Evolutionary conservation across 2,888 invertebrate genomes (phyloP).

Genomic region (Fissipunctia ypsillon): DNA sequence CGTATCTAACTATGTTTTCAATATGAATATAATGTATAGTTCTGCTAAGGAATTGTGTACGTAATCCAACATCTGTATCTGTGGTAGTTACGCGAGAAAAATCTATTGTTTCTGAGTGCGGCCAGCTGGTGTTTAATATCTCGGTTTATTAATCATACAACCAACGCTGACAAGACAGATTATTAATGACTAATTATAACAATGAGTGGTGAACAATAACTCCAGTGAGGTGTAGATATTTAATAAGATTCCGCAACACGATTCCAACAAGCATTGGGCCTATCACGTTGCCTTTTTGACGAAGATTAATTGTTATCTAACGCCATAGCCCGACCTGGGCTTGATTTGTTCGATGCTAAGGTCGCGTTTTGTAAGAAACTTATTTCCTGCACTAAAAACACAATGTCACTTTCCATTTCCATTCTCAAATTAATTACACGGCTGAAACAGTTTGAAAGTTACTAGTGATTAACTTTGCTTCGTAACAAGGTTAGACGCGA

Average conservation of each 20-base stretch:
- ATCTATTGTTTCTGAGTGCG: slow-evolving; percentile 61
- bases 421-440: slow-evolving; percentile 63
- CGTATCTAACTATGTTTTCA: slow-evolving; percentile 48
- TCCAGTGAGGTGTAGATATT: slow-evolving; percentile 80
- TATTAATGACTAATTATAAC: slow-evolving; percentile 87
- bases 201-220: slow-evolving; percentile 86
- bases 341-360: slow-evolving; percentile 73
- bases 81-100: slow-evolving; percentile 54
- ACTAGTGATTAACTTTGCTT: slow-evolving; percentile 46
- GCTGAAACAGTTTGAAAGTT: slow-evolving; percentile 62
- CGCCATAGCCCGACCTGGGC: slow-evolving; percentile 73
- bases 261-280: slow-evolving; percentile 82
- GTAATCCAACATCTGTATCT: slow-evolving; percentile 40
- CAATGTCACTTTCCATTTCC: slow-evolving; percentile 68
- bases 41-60: slow-evolving; percentile 35
- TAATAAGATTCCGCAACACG: slow-evolving; percentile 87
- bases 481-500: slow-evolving; percentile 65
- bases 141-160: slow-evolving; percentile 79
- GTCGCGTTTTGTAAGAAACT: slow-evolving; percentile 70
- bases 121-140: slow-evolving; percentile 72
- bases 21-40: slow-evolving; percentile 45
- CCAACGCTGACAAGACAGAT: slow-evolving; percentile 81
- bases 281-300: slow-evolving; percentile 83
- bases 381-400: slow-evolving; percentile 64
- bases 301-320: slow-evolving; percentile 84